phyloP scores from a whole-genome alignment of 2,797 vertebrate species.

The Poeciliopsis turneri region DNA sequence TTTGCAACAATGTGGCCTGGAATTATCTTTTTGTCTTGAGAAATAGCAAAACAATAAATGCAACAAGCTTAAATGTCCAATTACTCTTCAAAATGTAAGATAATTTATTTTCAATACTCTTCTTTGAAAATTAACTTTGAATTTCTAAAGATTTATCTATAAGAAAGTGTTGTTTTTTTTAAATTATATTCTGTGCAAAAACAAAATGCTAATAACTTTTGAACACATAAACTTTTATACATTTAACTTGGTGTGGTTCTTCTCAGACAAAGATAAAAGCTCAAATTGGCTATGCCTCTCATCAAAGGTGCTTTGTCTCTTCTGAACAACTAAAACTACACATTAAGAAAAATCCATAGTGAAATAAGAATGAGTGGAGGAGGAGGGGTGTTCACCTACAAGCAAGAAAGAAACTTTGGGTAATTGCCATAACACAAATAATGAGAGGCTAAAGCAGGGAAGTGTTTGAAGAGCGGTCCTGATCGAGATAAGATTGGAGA shows the following conservation, averaged over 20 bases:
- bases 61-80: neutral
- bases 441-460: conserved; percentile 72
- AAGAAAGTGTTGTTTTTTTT: neutral
- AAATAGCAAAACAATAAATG: neutral
- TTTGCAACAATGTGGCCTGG: neutral
- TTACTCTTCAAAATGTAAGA: neutral
- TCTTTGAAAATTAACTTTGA: neutral
- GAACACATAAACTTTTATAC: conserved; percentile 32
- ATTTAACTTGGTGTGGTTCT: conserved; percentile 57
- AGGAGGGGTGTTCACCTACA: conserved; percentile 70
- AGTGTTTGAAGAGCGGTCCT: conserved; percentile 77
- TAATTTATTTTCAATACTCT: neutral
- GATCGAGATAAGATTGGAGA: conserved; percentile 83
- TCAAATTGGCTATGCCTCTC: conserved; percentile 60
- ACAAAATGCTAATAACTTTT: conserved; percentile 13
- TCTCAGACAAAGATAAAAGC: conserved; percentile 52
- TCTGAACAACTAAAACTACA: conserved; percentile 62
- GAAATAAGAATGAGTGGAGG: conserved; percentile 35
- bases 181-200: neutral
- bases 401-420: conserved; percentile 70
- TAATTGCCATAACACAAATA: conserved; percentile 79
- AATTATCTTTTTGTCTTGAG: neutral
- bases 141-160: neutral
- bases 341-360: conserved; percentile 50
- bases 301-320: conserved; percentile 68